Evolutionary conservation across 1,140 invertebrate genomes (phyloP), one percentile per base, ranked within the genome.

Genomic region (Nephila pilipes): DNA sequence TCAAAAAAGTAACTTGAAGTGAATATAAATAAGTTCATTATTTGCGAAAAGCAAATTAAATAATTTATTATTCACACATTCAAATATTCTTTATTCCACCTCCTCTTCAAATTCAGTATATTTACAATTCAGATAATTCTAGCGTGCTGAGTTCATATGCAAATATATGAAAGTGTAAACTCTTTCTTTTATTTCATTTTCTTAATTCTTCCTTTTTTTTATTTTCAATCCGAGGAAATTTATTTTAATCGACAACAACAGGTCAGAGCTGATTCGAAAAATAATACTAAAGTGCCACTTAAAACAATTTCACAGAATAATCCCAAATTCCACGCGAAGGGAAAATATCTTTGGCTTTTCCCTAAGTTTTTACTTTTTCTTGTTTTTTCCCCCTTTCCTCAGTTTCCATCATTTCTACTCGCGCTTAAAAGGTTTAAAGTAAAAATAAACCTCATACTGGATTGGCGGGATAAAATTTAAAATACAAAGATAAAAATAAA

Each of bases 381-480:
- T 69, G 22, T 69, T 29, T 83, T 63, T 25, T 60, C 46, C n/a
- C n/a, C n/a, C 63, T 91, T 83, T 83, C 58, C 22, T 36, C 25
- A 22, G 38, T 18, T 46, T 32, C 58, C 54, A 25, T n/a, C 79
- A 32, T 25, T n/a, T 32, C 16, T 63, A 63, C 55, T 36, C 22
- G 80, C 89, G 55, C 58, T 91, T 91, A 91, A 91, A 83, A 91
- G 89, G 89, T 83, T 83, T 91, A 63, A 85, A 60, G 85, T 55
- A 75, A 91, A 91, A 91, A 91, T 91, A 91, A 91, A 85, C 63
- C 90, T 85, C 90, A 46, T 57, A 83, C 25, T 91, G 89, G 80
- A 79, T 87, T 87, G 85, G 85, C 29, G 75, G 89, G 89, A 75
- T 85, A 75, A 92, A 92, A 92, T 92, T 92, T 92, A 85, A 92